Base-by-base conservation (phyloP, 2,888 invertebrate species). In the Exephanes ischioxanthus region DNA sequence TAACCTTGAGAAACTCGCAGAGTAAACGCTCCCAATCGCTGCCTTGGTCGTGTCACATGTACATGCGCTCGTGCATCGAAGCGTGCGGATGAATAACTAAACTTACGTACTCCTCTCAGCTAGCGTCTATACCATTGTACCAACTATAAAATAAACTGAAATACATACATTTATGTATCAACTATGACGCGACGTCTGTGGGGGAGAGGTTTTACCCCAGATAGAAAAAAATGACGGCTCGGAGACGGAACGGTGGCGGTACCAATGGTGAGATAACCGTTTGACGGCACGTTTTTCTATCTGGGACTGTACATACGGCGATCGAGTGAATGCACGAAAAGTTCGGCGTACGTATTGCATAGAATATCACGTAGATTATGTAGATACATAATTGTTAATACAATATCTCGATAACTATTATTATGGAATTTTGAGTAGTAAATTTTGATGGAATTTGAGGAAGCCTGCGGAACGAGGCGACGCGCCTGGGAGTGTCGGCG, bases 1-100 rank as follows among this genome's bases (percentile, higher is more conserved):
- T 87, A 91, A 90, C 90, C 90, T 90, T 90, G 90, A 88, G 80
- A 86, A 86, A 81, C 83, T 79, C 75, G 76, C 72, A 80, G 88
- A 85, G 83, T 67, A 84, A 84, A 84, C 61, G 58, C 68, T 80
- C 58, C 71, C 78, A 72, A 84, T 84, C 68, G 75, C 66, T 70
- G 67, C 41, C 78, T 85, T 58, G 67, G 48, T 67, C 68, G 53
- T 67, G 51, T 72, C 78, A 19, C 2, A 19, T 66, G 37, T 82
- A 26, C 70, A 80, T 53, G 22, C 30, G 14, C 79, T 19, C 33
- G 55, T 80, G n/a, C 70, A n/a, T 16, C 37, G 53, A 73, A 51
- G 22, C 41, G 33, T 30, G 41, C 14, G 22, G 37, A 7, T 19
- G 66, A n/a, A 19, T 41, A 67, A 4, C 66, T 61, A 33, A 30